A percentile compares a stretch with the other conserved stretches of the same genome.
phyloP scores from a whole-genome alignment of 2,888 invertebrate species.

The Pelosia muscerda region DNA sequence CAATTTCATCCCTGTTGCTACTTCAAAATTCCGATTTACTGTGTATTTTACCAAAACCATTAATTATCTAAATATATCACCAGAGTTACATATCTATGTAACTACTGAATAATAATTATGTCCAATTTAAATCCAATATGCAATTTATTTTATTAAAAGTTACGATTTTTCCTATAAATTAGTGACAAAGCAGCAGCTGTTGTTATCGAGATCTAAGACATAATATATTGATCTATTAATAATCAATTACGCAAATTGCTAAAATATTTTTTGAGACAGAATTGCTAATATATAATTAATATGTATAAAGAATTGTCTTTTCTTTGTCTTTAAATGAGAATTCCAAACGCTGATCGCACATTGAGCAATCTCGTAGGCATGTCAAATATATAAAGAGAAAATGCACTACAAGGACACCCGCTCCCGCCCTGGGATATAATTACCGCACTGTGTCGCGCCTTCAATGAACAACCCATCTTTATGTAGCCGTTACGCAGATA shows the following conservation, averaged over 20 bases:
- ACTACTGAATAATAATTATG: not conserved
- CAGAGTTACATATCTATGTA: not conserved
- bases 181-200: not conserved
- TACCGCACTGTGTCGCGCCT: constrained; percentile 67
- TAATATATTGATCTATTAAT: constrained; percentile 6
- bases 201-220: not conserved
- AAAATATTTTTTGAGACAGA: not conserved
- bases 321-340: not conserved
- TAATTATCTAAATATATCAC: not conserved
- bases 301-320: constrained; percentile 3
- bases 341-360: constrained; percentile 13
- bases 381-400: constrained; percentile 64
- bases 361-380: constrained; percentile 54
- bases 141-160: not conserved
- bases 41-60: not conserved
- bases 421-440: constrained; percentile 59
- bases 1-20: not conserved
- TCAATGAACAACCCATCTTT: constrained; percentile 77
- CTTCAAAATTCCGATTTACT: not conserved
- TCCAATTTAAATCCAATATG: no score
- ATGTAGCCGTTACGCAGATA: constrained; percentile 71
- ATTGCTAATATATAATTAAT: constrained; percentile 4
- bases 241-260: not conserved
- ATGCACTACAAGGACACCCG: constrained; percentile 54
- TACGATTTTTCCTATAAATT: not conserved